phyloP scores from a whole-genome alignment of 2,888 invertebrate genomes.

The Sympetrum striolatum region DNA sequence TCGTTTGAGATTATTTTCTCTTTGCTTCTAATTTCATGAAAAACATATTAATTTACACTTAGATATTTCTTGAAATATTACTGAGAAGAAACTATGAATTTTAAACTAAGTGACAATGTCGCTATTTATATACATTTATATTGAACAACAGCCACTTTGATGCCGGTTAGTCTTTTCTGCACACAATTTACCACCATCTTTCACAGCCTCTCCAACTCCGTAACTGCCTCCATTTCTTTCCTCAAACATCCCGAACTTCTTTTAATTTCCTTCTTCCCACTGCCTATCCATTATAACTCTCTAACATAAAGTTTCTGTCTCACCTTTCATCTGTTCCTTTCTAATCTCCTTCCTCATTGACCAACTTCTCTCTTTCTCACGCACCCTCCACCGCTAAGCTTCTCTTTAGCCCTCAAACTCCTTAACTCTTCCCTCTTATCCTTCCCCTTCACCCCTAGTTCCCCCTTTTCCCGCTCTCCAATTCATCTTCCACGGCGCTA shows the following conservation, averaged over 20 bases:
- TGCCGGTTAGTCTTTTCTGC: too few species aligned
- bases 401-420: not conserved
- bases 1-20: too few species aligned
- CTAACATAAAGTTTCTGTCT: too few species aligned
- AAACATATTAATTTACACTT: too few species aligned
- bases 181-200: not conserved
- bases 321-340: conserved; percentile 5
- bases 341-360: conserved; percentile 27
- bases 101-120: too few species aligned
- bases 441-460: not conserved
- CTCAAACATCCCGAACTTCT: not conserved
- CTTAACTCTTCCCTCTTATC: not conserved
- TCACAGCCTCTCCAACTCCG: not conserved
- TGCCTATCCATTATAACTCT: not conserved
- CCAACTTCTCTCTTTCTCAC: conserved; percentile 24
- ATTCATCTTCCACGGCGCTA: conserved; percentile 5
- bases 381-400: not conserved
- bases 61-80: too few species aligned
- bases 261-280: not conserved
- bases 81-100: too few species aligned
- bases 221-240: not conserved
- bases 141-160: too few species aligned
- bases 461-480: conserved; percentile 1
- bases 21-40: too few species aligned
- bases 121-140: too few species aligned